Conservation (phyloP, 2,888 invertebrate genomes). For the Coelinius sp. region DNA sequence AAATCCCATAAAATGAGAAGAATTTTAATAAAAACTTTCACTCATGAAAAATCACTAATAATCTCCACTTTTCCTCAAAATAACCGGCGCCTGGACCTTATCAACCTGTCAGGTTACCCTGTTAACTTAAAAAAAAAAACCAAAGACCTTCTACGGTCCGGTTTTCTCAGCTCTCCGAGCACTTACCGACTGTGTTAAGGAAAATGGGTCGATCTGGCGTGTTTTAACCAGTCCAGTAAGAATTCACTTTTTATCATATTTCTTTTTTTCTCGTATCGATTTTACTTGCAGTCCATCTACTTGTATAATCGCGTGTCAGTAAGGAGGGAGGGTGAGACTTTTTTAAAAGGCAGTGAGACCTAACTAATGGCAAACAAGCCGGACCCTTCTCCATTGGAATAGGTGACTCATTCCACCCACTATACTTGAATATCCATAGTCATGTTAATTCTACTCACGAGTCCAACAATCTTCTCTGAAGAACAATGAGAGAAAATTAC, state of each 20-base stretch:
- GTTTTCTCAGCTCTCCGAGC: constrained; percentile 22
- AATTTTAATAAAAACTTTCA: not conserved
- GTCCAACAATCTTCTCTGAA: not conserved
- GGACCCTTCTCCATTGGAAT: not conserved
- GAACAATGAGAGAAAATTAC: constrained; percentile 11
- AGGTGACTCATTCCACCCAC: constrained; percentile 35
- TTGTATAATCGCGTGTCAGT: constrained; percentile 4
- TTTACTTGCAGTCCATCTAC: not conserved
- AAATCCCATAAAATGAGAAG: not conserved
- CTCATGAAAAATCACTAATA: not conserved
- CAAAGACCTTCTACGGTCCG: constrained; percentile 36
- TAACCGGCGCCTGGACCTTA: constrained; percentile 6
- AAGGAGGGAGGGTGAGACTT: not conserved
- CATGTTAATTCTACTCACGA: constrained; percentile 8
- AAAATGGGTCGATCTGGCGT: constrained; percentile 26
- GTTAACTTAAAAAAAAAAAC: constrained; percentile 9
- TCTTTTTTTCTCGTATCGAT: constrained; percentile 1
- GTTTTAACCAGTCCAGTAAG: constrained; percentile 8
- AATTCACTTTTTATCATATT: not conserved
- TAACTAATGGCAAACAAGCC: not conserved
- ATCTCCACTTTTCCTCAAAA: not conserved
- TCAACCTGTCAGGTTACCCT: constrained; percentile 10
- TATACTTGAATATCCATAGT: constrained; percentile 9
- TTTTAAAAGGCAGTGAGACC: not conserved
- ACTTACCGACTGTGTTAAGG: constrained; percentile 19